Percentiles rank a stretch among this genome's conserved stretches.
Evolutionary conservation across 2,113 vertebrate species (phyloP).

Genomic region (Dasyurus viverrinus): DNA sequence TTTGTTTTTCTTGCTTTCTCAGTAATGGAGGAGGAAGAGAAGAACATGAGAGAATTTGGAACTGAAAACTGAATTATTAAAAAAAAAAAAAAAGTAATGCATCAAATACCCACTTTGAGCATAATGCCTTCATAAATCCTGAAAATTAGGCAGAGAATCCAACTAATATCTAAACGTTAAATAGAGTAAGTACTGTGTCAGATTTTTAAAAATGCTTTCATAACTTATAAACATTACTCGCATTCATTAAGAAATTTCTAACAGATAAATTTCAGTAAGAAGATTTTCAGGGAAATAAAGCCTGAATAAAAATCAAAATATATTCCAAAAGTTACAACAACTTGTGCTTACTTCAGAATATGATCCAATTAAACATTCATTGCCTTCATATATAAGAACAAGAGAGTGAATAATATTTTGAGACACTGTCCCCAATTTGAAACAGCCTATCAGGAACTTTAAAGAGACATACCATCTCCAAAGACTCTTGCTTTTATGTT

Average conservation of each 20-base stretch:
- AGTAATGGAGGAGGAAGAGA: background rate
- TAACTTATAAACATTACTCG: background rate
- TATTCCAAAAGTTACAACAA: slow-evolving; percentile 41
- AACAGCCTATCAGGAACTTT: slow-evolving; percentile 49
- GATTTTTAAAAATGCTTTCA: background rate
- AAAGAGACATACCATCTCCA: background rate
- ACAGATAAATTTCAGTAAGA: slow-evolving; percentile 35
- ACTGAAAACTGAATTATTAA: background rate
- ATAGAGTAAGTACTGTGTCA: background rate
- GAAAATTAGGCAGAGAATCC: slow-evolving; percentile 15
- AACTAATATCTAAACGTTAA: background rate
- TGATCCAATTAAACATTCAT: background rate
- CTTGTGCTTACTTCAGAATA: slow-evolving; percentile 46
- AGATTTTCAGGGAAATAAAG: slow-evolving; percentile 39
- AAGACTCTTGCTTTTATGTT: slow-evolving; percentile 43
- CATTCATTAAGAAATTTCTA: slow-evolving; percentile 23
- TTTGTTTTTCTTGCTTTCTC: background rate
- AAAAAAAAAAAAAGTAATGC: slow-evolving; percentile 42
- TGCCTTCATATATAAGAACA: background rate
- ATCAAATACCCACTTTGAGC: slow-evolving; percentile 9
- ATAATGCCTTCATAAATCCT: slow-evolving; percentile 1
- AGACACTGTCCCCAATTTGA: slow-evolving; percentile 34
- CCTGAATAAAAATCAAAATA: slow-evolving; percentile 39
- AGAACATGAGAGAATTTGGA: background rate
- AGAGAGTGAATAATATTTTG: background rate